These are phyloP conservation scores for Dyspetes luteomarginatus DNA, from an alignment of 2,888 invertebrate species.

Conservation along the genomic window DNA sequence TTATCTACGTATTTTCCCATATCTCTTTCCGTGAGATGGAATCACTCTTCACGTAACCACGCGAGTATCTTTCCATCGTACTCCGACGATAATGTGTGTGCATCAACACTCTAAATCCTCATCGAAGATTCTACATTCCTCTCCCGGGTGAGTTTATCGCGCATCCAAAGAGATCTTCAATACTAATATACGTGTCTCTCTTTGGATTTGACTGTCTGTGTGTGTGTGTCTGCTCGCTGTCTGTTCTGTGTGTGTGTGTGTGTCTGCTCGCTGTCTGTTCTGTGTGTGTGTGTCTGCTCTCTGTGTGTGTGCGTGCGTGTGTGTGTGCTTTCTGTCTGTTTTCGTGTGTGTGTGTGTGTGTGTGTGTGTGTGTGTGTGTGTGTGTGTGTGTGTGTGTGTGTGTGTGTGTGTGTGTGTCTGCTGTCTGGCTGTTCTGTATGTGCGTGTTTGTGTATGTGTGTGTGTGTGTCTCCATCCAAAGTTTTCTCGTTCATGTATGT, in stretches of 20 bases:
- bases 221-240: background rate
- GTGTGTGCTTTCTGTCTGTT: background rate
- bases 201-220: slow-evolving; percentile 12
- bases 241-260: background rate
- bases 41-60: background rate
- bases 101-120: slow-evolving; percentile 2
- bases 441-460: slow-evolving; percentile 6
- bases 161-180: slow-evolving; percentile 20
- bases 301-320: too few relatives aligned
- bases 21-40: background rate
- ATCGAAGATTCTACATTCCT: slow-evolving; percentile 14
- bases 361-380: background rate
- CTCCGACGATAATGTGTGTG: background rate
- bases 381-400: background rate
- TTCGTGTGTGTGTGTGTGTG: background rate
- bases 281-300: background rate
- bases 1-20: too few relatives aligned
- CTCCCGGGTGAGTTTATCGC: background rate
- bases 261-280: background rate
- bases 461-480: slow-evolving; percentile 37
- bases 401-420: background rate
- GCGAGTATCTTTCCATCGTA: background rate
- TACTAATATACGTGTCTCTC: background rate
- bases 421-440: too few relatives aligned
- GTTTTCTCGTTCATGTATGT: slow-evolving; percentile 53